Percentiles rank a stretch among this genome's conserved stretches.
Conservation (phyloP, 2,113 vertebrate genomes). For the Amazona vittata region DNA sequence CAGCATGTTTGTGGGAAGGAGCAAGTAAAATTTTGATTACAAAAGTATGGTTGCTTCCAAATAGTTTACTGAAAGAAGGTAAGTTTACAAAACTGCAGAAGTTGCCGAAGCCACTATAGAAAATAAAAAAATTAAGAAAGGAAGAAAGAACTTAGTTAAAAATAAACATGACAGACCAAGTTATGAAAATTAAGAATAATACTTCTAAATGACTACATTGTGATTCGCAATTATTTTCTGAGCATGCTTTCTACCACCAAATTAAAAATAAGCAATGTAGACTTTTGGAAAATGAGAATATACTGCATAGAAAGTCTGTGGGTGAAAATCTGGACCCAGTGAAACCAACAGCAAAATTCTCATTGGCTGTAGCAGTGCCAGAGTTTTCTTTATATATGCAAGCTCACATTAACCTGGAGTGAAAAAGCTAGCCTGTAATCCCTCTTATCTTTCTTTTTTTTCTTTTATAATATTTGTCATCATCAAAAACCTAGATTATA, state of each 20-base stretch:
- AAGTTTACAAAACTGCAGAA: constrained; percentile 52
- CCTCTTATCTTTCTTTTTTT: background rate
- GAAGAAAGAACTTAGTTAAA: background rate
- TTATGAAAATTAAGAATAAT: background rate
- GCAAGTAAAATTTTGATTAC: constrained; percentile 66
- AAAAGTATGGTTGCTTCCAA: constrained; percentile 68
- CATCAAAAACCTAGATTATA: background rate
- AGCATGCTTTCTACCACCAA: background rate
- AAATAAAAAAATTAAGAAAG: background rate
- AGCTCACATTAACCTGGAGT: background rate
- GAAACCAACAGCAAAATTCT: constrained; percentile 5
- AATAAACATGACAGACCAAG: background rate
- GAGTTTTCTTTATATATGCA: background rate
- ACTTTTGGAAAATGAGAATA: constrained; percentile 1
- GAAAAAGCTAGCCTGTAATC: background rate
- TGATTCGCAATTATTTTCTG: background rate
- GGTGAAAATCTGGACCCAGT: background rate
- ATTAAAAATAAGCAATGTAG: background rate
- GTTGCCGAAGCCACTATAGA: background rate
- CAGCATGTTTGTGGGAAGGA: constrained; percentile 51
- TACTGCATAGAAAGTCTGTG: background rate
- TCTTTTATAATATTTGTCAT: background rate
- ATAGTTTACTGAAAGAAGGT: constrained; percentile 58
- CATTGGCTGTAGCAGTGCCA: background rate
- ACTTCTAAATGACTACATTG: background rate